Percentiles rank a stretch among this genome's conserved stretches.
Conservation (phyloP, 1,140 invertebrate genomes). For the Danaus plexippus region DNA sequence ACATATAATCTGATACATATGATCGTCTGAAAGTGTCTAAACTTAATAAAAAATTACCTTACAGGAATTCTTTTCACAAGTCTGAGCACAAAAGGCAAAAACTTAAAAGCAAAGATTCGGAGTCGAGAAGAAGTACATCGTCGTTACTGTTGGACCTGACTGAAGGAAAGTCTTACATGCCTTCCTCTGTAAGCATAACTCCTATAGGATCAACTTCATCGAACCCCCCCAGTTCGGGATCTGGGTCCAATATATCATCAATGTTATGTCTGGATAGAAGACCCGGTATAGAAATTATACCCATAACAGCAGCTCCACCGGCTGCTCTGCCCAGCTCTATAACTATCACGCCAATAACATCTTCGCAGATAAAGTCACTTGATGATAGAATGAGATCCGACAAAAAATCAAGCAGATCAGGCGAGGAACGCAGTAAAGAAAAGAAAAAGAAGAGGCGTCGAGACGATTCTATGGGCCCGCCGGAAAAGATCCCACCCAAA, state of each 20-base stretch:
- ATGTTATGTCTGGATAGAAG: slow-evolving; percentile 78
- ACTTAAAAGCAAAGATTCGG: slow-evolving; percentile 60
- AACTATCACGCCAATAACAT: slow-evolving; percentile 86
- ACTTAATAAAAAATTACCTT: slow-evolving; percentile 26
- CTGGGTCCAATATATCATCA: slow-evolving; percentile 74
- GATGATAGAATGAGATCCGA: slow-evolving; percentile 76
- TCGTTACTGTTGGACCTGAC: slow-evolving; percentile 71
- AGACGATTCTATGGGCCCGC: slow-evolving; percentile 87
- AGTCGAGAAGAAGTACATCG: slow-evolving; percentile 47
- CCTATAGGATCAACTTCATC: slow-evolving; percentile 74
- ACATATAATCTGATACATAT: background rate
- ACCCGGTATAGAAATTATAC: slow-evolving; percentile 86
- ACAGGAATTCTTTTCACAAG: slow-evolving; percentile 71
- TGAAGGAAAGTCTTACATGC: slow-evolving; percentile 74
- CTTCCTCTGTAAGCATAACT: slow-evolving; percentile 85
- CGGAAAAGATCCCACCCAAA: slow-evolving; percentile 83
- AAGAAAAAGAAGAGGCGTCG: slow-evolving; percentile 85
- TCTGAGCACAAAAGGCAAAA: slow-evolving; percentile 71
- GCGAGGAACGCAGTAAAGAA: slow-evolving; percentile 78
- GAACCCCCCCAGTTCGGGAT: slow-evolving; percentile 33
- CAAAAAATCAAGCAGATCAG: slow-evolving; percentile 76
- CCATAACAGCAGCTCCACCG: slow-evolving; percentile 76
- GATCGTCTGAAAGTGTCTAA: background rate
- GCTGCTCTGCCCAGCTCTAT: slow-evolving; percentile 82
- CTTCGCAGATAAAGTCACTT: slow-evolving; percentile 71